Evolutionary conservation across 2,113 vertebrate genomes (phyloP), one percentile per base, ranked within the genome.

Genomic region (Thalassarche chlororhynchos): DNA sequence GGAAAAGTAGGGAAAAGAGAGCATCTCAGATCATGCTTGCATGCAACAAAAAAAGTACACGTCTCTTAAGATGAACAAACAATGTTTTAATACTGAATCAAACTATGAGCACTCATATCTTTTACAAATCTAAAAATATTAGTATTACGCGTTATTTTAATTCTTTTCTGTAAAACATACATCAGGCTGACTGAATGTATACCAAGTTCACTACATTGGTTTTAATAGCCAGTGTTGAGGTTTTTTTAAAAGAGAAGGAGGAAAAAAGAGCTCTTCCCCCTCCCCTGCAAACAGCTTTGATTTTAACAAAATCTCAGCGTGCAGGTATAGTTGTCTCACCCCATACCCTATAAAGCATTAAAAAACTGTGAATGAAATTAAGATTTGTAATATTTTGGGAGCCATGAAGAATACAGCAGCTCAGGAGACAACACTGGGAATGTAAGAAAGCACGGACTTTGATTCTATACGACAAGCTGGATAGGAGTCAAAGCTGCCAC

Each of bases 401-500:
- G 89, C 96, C 81, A 94, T 36, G 96, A 84, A 91, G 77, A 79
- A 87, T 60, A 40, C 46, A 78, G 91, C 29, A 36, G 84, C 87
- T 95, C 96, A 83, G 91, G 90, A 98, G 97, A 92, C 89, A 89
- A 85, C 80, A 64, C 58, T 75, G 85, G 92, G 93, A 96, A 97
- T 93, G 79, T 92, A 95, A 94, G 91, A 97, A 97, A 96, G 87
- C 93, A 52, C 90, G 97, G 96, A 97, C 98, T 98, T 98, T 98
- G 97, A 98, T 98, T 98, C 98, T 98, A 97, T 98, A 98, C 85
- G 97, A 98, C 98, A 98, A 98, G 97, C 98, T 98, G 98, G 98
- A 98, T 98, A 95, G 97, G 98, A 99, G 98, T 98, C 98, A 98
- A 98, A 98, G 98, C 98, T 98, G 97, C 98, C 98, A 98, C 99